Evolutionary conservation across 2,113 vertebrate species (phyloP), one percentile per base, ranked within the genome.

Genomic region (cattle (Bos taurus)): DNA sequence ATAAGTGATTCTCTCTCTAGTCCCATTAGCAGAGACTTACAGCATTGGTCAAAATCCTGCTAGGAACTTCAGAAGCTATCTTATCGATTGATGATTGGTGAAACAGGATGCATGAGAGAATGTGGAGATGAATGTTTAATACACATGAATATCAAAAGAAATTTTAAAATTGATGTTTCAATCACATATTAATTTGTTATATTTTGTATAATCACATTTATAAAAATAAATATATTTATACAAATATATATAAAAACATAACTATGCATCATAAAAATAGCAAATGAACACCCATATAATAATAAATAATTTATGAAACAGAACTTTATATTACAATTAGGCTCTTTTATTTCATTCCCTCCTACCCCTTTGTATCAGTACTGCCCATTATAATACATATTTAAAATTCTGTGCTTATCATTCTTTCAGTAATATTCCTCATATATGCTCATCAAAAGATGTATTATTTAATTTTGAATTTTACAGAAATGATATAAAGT

Each of bases 11-110:
- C 36, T 90, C 30, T 81, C n/a, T 82, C n/a, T 85, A 36, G 15
- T 60, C 43, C 80, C 50, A 59, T 87, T 46, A 89, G 15, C 28
- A 36, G 62, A 90, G 43, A 90, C 60, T 80, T 80, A 97, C 8
- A 84, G 48, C 74, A 52, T 15, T 46, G 62, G 54, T 80, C 81
- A 77, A 36, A 87, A 62, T n/a, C 6, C 9, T 11, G 12, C 15
- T 48, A 2, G 26, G 25, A 50, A 14, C 0, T 30, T 9, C 81
- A 50, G 48, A 23, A 36, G 7, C 2, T 5, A 9, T 10, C 16
- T 17, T 54, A 30, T 6, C 1, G 0, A 78, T 10, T 21, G 12
- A 2, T 25, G 19, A 71, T 19, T 28, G 8, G 19, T 36, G 19
- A 26, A 93, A 87, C 5, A 56, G 56, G 15, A 52, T 36, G 52